Conservation (phyloP, 2,888 invertebrate genomes). For the Seira musarum region DNA sequence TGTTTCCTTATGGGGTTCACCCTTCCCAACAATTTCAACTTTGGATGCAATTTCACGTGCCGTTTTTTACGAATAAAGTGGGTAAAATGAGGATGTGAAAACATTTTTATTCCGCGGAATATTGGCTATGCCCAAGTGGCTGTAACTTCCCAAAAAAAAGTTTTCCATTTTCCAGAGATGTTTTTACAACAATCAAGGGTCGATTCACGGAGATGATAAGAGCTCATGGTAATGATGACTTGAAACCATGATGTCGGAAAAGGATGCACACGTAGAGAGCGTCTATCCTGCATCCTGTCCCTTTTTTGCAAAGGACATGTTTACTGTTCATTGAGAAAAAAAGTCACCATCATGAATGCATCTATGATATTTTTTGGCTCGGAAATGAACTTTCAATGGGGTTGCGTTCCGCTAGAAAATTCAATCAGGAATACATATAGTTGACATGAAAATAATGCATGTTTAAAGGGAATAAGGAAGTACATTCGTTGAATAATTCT, state of each 20-base stretch:
- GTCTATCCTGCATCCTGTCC: neutral
- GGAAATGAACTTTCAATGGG: neutral
- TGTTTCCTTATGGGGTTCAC: conserved; percentile 20
- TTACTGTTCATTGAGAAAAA: too few relatives aligned
- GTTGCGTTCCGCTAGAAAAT: neutral
- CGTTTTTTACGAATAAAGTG: neutral
- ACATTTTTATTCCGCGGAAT: too few relatives aligned
- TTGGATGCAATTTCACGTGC: conserved; percentile 10
- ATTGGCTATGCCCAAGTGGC: neutral
- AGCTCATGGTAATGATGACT: neutral
- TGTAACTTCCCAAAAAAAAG: neutral
- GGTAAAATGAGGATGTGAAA: neutral
- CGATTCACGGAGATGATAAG: neutral
- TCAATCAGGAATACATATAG: neutral
- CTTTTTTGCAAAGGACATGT: too few relatives aligned
- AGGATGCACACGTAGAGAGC: neutral
- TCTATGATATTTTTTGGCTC: neutral
- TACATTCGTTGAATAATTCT: too few relatives aligned
- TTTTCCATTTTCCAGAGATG: neutral
- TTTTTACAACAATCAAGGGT: neutral
- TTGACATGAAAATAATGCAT: neutral
- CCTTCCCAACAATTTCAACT: neutral
- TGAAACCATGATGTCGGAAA: neutral
- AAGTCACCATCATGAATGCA: neutral
- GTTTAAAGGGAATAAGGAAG: too few relatives aligned